Base-by-base conservation (phyloP, 2,888 invertebrate genomes). In the Phytoseiulus persimilis region DNA sequence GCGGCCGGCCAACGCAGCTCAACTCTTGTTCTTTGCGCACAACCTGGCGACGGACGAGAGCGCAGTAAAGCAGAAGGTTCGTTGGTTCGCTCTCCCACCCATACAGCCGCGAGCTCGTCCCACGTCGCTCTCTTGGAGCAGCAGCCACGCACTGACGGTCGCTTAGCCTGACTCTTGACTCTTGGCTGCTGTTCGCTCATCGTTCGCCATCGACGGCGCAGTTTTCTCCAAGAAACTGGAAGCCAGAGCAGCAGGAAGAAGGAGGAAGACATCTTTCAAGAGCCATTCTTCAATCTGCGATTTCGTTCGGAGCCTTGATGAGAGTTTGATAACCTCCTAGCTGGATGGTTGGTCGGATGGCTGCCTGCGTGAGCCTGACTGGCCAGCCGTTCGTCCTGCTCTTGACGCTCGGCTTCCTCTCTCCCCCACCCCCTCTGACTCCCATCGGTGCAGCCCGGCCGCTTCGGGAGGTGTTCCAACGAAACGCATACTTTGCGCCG, bases 321-420 rank as follows among this genome's bases (percentile, higher is more conserved):
- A 87, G 87, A 87, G 39, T 87, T 87, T 87, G 33, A 87, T 87
- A 87, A 87, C 87, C 87, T 84, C 84, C 32, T 31, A 32, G 87
- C 28, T 28, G 65, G 65, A 65, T 65, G 65, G 65, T 28, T 65
- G 65, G 23, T 28, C 28, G 65, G 23, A 65, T 11, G 87, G 31
- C 87, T 14, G 33, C 9, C 87, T 84, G 32, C n/a, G n/a, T 84
- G n/a, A n/a, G 32, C 84, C 84, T 31, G 87, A 5, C 87, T 32
- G 32, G 45, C 87, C n/a, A 14, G 87, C 32, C 33, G 87, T 32
- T 65, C 65, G 65, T 65, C 65, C 65, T 65, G 65, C 65, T 65
- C 65, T 65, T 28, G 65, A 65, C 65, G 65, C 65, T 11, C 11
- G 65, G 2, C 1, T 23, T 28, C 2, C 28, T 65, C n/a, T 28